A percentile compares a stretch with the other conserved stretches of the same genome.
These are phyloP conservation scores for human DNA, from an alignment of 2,113 vertebrate species.

Conservation along the genomic window GRCh38 chr4:164205001-164205500, in stretches of 20 bases:
- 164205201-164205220: neutral
- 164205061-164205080: neutral
- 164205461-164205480: neutral
- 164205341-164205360: neutral
- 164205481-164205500: neutral
- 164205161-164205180: neutral
- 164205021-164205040: neutral
- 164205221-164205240: neutral
- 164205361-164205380: neutral
- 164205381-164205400: neutral
- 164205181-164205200: neutral
- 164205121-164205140: neutral
- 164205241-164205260: neutral
- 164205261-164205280: neutral
- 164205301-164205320: neutral
- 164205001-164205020: neutral
- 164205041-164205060: neutral
- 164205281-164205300: neutral
- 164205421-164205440: neutral
- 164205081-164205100: neutral
- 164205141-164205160: neutral
- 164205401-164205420: rapidly evolving
- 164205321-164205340: neutral
- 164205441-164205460: neutral
- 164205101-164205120: neutral